A percentile compares a stretch with the other conserved stretches of the same genome.
These are phyloP conservation scores for Formica aserva DNA, from an alignment of 2,888 invertebrate species.

Conservation along the genomic window DNA sequence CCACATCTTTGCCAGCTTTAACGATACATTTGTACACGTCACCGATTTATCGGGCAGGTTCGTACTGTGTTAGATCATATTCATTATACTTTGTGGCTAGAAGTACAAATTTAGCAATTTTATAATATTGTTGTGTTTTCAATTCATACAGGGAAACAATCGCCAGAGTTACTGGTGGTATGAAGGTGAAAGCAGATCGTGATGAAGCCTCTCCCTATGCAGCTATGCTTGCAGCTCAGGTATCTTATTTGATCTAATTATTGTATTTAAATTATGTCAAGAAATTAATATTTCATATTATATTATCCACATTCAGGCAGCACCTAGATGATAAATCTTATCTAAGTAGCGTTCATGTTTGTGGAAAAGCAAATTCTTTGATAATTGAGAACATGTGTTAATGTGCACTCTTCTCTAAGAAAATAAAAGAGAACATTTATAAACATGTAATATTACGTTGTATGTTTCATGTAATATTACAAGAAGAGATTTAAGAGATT, in stretches of 20 bases:
- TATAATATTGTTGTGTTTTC: constrained; percentile 1
- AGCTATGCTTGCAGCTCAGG: constrained; percentile 99
- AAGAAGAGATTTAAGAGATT: background rate
- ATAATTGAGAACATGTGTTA: constrained; percentile 53
- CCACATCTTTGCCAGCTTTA: constrained; percentile 99
- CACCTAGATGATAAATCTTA: constrained; percentile 70
- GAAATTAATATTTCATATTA: background rate
- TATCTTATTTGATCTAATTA: constrained; percentile 83
- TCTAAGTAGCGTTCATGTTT: constrained; percentile 79
- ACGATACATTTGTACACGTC: constrained; percentile 99
- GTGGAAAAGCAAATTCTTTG: constrained; percentile 77
- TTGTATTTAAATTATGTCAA: background rate
- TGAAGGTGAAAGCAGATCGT: constrained; percentile 99
- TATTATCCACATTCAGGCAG: constrained; percentile 79
- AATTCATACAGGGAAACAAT: constrained; percentile 91
- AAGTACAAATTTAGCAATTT: background rate
- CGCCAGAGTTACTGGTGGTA: constrained; percentile 98
- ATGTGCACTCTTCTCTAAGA: constrained; percentile 24
- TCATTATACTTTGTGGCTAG: background rate
- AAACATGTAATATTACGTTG: background rate
- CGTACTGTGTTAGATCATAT: constrained; percentile 78
- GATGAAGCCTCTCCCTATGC: constrained; percentile 99
- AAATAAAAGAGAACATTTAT: constrained; percentile 51
- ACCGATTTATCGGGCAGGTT: constrained; percentile 98
- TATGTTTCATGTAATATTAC: too few relatives aligned